Conservation (phyloP, 30 jellyfish, hydroid and myxozoan species). For the Morbakka virulenta region DNA sequence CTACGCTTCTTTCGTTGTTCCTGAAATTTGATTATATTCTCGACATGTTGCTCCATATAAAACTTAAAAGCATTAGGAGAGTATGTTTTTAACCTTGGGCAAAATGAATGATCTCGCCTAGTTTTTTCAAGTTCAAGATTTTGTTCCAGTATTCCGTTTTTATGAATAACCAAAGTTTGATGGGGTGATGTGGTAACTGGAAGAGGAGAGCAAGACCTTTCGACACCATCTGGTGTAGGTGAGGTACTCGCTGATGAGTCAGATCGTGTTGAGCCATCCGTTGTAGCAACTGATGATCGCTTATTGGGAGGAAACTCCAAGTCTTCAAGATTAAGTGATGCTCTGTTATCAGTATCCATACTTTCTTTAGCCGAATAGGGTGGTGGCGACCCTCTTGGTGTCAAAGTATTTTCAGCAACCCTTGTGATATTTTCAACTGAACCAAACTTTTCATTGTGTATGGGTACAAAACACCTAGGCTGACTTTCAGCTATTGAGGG, state of each 20-base stretch:
- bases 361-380: conserved; percentile 71
- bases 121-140: conserved; percentile 21
- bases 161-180: conserved; percentile 81
- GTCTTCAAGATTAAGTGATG: conserved; percentile 78
- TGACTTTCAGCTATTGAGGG: conserved; percentile 13
- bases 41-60: conserved; percentile 98
- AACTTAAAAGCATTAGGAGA: conserved; percentile 96
- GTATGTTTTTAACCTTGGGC: conserved; percentile 73
- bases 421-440: conserved; percentile 8
- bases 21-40: conserved; percentile 71
- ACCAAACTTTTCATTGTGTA: conserved; percentile 1
- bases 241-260: conserved; percentile 94
- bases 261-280: conserved; percentile 69
- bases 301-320: conserved; percentile 70
- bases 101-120: conserved; percentile 19
- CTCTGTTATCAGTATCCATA: conserved; percentile 52
- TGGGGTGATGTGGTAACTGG: conserved; percentile 87
- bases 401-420: conserved; percentile 45
- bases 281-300: conserved; percentile 62
- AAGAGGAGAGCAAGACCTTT: conserved; percentile 95
- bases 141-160: conserved; percentile 20
- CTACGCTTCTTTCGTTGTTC: conserved; percentile 77
- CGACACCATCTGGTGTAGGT: conserved; percentile 86
- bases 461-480: conserved; percentile 54
- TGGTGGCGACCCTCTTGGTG: conserved; percentile 46